Evolutionary conservation across 2,113 vertebrate genomes (phyloP), one percentile per base, ranked within the genome.

Genomic region (Rallus limicola): DNA sequence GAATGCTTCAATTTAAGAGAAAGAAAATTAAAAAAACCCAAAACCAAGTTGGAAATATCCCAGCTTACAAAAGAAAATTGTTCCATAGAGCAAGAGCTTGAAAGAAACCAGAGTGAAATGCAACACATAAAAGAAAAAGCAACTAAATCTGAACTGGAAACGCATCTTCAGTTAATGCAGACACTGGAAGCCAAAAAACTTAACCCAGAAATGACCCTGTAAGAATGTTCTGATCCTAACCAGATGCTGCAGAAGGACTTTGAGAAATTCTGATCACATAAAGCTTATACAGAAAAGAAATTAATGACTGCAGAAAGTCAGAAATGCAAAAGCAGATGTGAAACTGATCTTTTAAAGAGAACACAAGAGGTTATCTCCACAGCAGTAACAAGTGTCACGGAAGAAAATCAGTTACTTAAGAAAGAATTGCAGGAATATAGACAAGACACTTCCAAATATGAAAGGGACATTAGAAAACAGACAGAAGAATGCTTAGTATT

Each of bases 351-450:
- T 86, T 92, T 97, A 63, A 96, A 95, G 76, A 74, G 97, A 98
- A 56, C 96, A 88, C 50, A 94, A 97, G 71, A 79, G 80, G 80
- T 64, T 97, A 68, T 95, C 97, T 95, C 97, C 52, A 93, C 71
- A 70, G 64, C 95, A 50, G 53, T 97, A 36, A 78, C 86, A 64
- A 91, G 94, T 25, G 53, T 98, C n/a, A 97, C 91, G 64, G 77
- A 96, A 36, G 96, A 98, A 55, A 98, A 98, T 79, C 82, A 94
- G 83, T 64, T 94, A 56, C 94, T 98, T 33, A 97, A 97, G 86
- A 97, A 96, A 78, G 96, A 97, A 58, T 78, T 98, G 10, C 93
- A 97, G 87, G 95, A 95, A 69, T 92, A 94, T 25, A 81, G 56
- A 46, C 93, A 96, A 56, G 90, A 95, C 40, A 86, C 78, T 31